These are phyloP conservation scores for Rhopilema esculentum DNA, from an alignment of 30 jellyfish, hydroid and myxozoan species.

Conservation along the genomic window DNA sequence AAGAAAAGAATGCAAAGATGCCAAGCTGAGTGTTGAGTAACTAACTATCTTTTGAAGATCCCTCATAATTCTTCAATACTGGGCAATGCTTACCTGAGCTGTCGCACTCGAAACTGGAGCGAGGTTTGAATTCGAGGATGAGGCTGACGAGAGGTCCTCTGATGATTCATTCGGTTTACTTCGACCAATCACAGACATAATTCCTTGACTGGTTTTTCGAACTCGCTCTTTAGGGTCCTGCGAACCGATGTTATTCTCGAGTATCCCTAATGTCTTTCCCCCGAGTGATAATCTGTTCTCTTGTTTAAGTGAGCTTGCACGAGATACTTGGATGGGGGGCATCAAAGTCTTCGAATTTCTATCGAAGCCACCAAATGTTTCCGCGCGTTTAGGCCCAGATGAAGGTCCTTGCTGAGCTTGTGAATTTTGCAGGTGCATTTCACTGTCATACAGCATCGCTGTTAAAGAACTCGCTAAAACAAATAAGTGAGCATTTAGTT, in stretches of 20 bases:
- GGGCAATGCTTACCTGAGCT: conserved; percentile 59
- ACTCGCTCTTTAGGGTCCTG: conserved; percentile 66
- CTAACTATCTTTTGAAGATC: no score
- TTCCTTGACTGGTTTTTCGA: conserved; percentile 74
- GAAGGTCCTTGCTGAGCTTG: conserved; percentile 42
- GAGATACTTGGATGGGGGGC: conserved; percentile 70
- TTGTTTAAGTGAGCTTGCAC: conserved; percentile 63
- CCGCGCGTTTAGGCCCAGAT: conserved; percentile 76
- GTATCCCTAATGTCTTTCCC: conserved; percentile 25
- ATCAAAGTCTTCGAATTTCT: conserved; percentile 46
- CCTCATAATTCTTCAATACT: no score
- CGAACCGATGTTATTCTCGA: conserved; percentile 33
- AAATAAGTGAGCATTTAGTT: not conserved
- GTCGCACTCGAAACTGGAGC: conserved; percentile 27
- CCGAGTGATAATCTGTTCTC: conserved; percentile 46
- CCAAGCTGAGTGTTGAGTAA: no score
- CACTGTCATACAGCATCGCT: conserved; percentile 40
- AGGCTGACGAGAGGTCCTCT: conserved; percentile 85
- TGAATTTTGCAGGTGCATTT: conserved; percentile 18
- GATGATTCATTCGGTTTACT: conserved; percentile 74
- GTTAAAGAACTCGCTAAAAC: conserved; percentile 74
- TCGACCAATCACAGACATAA: conserved; percentile 77
- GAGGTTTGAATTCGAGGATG: conserved; percentile 72
- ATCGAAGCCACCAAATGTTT: conserved; percentile 84
- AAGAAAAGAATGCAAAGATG: no score